Evolutionary conservation across 64 coral and sea anemone species (phyloP).

Genomic region (Montipora cactus): DNA sequence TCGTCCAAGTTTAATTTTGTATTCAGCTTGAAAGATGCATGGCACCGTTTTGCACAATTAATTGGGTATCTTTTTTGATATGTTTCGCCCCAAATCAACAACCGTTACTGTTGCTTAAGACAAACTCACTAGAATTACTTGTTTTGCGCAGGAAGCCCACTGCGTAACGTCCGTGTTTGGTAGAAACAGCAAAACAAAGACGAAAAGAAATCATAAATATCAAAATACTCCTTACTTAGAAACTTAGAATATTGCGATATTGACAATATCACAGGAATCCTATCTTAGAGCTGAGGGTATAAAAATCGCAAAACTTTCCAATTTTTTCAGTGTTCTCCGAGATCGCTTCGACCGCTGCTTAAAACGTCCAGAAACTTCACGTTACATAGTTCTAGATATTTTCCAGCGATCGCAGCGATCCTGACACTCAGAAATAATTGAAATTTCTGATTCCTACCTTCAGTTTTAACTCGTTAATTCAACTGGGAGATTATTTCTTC

Average conservation of each 20-base stretch:
- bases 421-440: constrained; percentile 1
- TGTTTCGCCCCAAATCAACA: neutral
- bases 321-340: neutral
- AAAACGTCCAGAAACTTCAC: neutral
- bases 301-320: neutral
- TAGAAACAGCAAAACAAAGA: constrained; percentile 11
- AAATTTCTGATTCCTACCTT: neutral
- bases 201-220: neutral
- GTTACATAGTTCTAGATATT: neutral
- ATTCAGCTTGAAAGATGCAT: neutral
- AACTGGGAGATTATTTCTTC: neutral
- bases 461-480: neutral
- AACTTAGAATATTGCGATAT: neutral
- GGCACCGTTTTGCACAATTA: neutral
- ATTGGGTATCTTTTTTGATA: neutral
- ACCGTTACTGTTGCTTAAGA: neutral
- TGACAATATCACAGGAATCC: neutral
- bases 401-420: neutral
- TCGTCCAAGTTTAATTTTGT: neutral
- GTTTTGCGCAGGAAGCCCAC: neutral
- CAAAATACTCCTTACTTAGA: neutral
- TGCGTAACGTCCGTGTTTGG: neutral
- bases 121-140: neutral
- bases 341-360: constrained; percentile 5
- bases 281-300: neutral